These are phyloP conservation scores for Poeciliopsis prolifica DNA, from an alignment of 2,113 vertebrate species.

Conservation along the genomic window DNA sequence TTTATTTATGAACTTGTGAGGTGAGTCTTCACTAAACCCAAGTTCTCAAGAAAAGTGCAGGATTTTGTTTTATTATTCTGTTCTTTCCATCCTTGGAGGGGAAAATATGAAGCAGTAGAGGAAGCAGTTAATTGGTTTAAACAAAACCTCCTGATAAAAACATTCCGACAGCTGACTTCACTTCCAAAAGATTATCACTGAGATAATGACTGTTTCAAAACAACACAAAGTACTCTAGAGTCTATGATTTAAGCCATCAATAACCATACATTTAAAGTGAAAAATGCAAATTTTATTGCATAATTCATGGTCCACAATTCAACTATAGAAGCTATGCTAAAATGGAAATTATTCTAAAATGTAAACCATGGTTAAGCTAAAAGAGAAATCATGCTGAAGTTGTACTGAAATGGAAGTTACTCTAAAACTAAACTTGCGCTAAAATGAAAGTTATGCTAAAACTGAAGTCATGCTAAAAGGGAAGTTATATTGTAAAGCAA, in stretches of 20 bases:
- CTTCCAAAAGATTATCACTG: slow-evolving; percentile 13
- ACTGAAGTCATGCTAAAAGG: no score
- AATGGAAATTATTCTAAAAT: no score
- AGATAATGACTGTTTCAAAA: slow-evolving; percentile 3
- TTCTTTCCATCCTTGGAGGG: slow-evolving; percentile 22
- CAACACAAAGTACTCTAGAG: background rate
- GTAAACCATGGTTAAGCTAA: no score
- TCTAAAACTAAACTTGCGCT: no score
- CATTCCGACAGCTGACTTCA: slow-evolving; percentile 42
- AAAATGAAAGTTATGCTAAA: no score
- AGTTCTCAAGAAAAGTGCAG: background rate
- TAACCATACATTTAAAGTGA: background rate
- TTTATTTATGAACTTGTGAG: background rate
- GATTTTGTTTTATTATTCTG: background rate
- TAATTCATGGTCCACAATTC: no score
- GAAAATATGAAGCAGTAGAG: slow-evolving; percentile 32
- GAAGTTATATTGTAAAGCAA: no score
- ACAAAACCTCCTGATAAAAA: slow-evolving; percentile 51
- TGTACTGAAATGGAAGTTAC: no score
- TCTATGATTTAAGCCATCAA: background rate
- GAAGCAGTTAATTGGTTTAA: slow-evolving; percentile 22
- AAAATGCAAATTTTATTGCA: background rate
- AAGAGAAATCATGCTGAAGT: no score
- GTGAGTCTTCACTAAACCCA: background rate
- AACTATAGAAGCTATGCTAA: no score